phyloP scores from a whole-genome alignment of 2,797 vertebrate genomes.

The Geotria australis region DNA sequence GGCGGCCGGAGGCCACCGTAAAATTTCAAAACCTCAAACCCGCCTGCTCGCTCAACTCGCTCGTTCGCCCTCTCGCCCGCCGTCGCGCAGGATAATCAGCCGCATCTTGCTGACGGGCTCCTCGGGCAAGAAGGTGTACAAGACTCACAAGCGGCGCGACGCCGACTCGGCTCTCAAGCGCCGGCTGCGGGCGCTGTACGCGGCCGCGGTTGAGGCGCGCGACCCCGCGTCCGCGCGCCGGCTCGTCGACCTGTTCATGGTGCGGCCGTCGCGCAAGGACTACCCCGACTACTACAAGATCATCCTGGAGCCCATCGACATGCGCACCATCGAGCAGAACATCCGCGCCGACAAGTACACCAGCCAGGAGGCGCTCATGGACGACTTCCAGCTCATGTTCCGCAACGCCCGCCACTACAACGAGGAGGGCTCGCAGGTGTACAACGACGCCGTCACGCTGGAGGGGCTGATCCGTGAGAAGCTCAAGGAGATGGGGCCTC shows the following conservation, averaged over 20 bases:
- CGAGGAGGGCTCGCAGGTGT: constrained; percentile 90
- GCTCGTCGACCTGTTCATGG: constrained; percentile 82
- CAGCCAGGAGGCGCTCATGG: constrained; percentile 58
- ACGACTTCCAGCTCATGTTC: constrained; percentile 90
- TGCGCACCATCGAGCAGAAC: constrained; percentile 76
- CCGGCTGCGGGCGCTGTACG: constrained; percentile 62
- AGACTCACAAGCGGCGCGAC: background rate
- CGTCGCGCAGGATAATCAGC: background rate
- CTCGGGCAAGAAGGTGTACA: background rate
- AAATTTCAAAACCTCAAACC: too few relatives aligned
- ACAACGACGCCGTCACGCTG: constrained; percentile 73
- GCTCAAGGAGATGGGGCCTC: constrained; percentile 55
- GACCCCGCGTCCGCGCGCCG: constrained; percentile 43
- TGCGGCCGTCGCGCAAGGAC: constrained; percentile 94
- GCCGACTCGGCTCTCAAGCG: constrained; percentile 25
- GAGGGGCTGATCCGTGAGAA: constrained; percentile 84
- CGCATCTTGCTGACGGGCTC: background rate
- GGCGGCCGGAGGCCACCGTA: too few relatives aligned
- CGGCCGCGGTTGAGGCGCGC: constrained; percentile 45
- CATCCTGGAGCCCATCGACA: constrained; percentile 87
- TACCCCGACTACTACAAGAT: constrained; percentile 98
- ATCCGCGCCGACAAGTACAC: constrained; percentile 69
- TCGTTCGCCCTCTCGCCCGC: too few relatives aligned
- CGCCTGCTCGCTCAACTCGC: too few relatives aligned
- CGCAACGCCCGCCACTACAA: constrained; percentile 92